These are phyloP conservation scores for Rhimphoctona megacephalus DNA, from an alignment of 2,888 invertebrate genomes.

Conservation along the genomic window DNA sequence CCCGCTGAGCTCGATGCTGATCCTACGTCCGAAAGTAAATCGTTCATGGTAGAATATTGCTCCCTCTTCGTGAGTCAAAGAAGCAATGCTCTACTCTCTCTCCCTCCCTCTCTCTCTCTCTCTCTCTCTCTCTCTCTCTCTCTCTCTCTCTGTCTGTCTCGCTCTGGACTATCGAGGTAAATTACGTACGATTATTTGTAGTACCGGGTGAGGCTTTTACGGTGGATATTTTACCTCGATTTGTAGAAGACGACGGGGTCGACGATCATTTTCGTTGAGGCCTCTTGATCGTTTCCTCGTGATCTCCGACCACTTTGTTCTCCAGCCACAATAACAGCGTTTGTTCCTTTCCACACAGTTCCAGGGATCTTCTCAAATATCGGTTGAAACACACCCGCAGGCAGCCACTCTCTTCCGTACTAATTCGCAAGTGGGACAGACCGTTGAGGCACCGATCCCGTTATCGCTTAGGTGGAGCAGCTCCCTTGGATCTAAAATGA, in stretches of 20 bases:
- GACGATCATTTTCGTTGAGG: slow-evolving; percentile 49
- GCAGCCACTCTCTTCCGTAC: not conserved
- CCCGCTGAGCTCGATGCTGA: slow-evolving; percentile 56
- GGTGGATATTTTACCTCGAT: slow-evolving; percentile 32
- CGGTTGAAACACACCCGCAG: not conserved
- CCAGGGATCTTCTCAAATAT: not conserved
- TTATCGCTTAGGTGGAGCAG: slow-evolving; percentile 16
- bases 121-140: slow-evolving; percentile 14
- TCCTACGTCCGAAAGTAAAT: slow-evolving; percentile 59
- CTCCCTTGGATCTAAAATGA: slow-evolving; percentile 5
- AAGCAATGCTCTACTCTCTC: not conserved
- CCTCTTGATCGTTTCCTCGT: slow-evolving; percentile 58
- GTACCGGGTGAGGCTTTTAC: slow-evolving; percentile 21
- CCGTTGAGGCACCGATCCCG: not conserved
- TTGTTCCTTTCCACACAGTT: slow-evolving; percentile 9
- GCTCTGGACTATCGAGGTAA: slow-evolving; percentile 52
- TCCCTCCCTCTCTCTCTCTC: not conserved
- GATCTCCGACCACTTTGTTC: slow-evolving; percentile 46
- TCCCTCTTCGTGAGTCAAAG: slow-evolving; percentile 23
- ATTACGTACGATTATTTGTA: slow-evolving; percentile 65
- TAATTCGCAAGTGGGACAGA: slow-evolving; percentile 2
- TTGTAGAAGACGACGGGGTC: slow-evolving; percentile 16
- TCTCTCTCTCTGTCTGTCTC: slow-evolving; percentile 17
- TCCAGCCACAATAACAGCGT: not conserved
- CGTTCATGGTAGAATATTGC: slow-evolving; percentile 60